Base-by-base conservation (phyloP, 2,888 invertebrate species). In the Ormyrus rosae region DNA sequence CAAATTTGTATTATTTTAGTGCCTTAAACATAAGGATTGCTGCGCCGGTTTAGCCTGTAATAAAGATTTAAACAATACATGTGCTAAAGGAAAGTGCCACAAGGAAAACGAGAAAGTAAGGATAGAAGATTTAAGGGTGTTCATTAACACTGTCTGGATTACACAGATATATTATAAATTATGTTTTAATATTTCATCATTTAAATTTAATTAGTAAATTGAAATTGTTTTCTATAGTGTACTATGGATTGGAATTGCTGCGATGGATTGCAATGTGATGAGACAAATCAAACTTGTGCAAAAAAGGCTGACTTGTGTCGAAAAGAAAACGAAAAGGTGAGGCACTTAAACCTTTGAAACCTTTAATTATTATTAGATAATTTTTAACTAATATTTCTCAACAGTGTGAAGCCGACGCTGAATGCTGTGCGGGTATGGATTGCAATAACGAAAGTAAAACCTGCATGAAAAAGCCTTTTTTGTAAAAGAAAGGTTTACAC, bases 141-240 rank as follows among this genome's bases (percentile, higher is more conserved):
- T 34, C 34, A 34, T 34, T 34, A 34, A 34, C 34, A 34, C 34
- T 34, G 34, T 34, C 34, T 34, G 34, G 0, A 34, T 34, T 34
- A 34, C 34, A 34, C 3, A 34, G 2, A 34, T 34, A 34, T 34
- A 34, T 34, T 4, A 34, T 34, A 34, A 34, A 34, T 34, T 34
- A 34, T 34, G 3, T 34, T 34, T 4, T 34, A 34, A 34, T 34
- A 34, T 34, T 34, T 34, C 4, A 4, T 34, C 4, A 34, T 34
- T 34, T 34, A 34, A 34, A 34, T 34, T 34, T 34, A 34, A 34
- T 34, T 34, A 4, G 0, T 34, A 34, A 34, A 34, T 34, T 34
- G 34, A 4, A 34, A 34, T 34, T 34, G 34, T 34, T 34, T 34
- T 34, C 34, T 34, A 34, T 3, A 78, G 78, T 78, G 78, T 1